A percentile compares a stretch with the other conserved stretches of the same genome.
These are phyloP conservation scores for Spialia ferax DNA, from an alignment of 2,888 invertebrate species.

Conservation along the genomic window DNA sequence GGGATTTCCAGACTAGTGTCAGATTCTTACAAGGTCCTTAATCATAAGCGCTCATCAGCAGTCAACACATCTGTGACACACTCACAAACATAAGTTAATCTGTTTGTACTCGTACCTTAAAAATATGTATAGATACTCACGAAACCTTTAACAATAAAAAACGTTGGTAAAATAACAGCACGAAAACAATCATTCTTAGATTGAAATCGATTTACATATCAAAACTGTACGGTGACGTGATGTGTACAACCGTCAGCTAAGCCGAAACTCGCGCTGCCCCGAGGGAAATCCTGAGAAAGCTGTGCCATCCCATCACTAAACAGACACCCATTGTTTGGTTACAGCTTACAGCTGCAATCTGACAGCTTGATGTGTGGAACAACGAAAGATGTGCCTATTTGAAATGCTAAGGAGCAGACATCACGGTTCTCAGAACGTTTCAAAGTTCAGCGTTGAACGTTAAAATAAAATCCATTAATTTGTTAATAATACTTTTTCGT, in stretches of 20 bases:
- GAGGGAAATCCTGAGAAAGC: slow-evolving; percentile 24
- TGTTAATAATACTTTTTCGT: too few relatives aligned
- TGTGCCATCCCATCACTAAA: background rate
- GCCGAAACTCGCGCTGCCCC: background rate
- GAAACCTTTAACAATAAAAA: too few relatives aligned
- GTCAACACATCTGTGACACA: too few relatives aligned
- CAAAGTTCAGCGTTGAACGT: too few relatives aligned
- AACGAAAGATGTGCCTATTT: background rate
- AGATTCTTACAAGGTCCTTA: too few relatives aligned
- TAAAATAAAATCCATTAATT: too few relatives aligned
- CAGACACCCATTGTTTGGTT: slow-evolving; percentile 13
- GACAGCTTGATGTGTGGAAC: slow-evolving; percentile 21
- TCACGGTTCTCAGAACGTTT: background rate
- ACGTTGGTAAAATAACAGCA: too few relatives aligned
- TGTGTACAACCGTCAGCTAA: background rate
- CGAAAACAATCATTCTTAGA: background rate
- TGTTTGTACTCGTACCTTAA: too few relatives aligned
- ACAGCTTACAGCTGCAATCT: slow-evolving; percentile 13
- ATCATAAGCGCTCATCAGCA: too few relatives aligned
- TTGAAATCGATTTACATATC: slow-evolving; percentile 10
- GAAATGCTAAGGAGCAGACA: background rate
- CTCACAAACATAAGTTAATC: too few relatives aligned
- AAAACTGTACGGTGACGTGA: slow-evolving; percentile 7
- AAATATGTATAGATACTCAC: too few relatives aligned
- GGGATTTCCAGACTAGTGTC: too few relatives aligned